Base-by-base conservation (phyloP, 2,888 invertebrate genomes). In the Zeuzera pyrina region DNA sequence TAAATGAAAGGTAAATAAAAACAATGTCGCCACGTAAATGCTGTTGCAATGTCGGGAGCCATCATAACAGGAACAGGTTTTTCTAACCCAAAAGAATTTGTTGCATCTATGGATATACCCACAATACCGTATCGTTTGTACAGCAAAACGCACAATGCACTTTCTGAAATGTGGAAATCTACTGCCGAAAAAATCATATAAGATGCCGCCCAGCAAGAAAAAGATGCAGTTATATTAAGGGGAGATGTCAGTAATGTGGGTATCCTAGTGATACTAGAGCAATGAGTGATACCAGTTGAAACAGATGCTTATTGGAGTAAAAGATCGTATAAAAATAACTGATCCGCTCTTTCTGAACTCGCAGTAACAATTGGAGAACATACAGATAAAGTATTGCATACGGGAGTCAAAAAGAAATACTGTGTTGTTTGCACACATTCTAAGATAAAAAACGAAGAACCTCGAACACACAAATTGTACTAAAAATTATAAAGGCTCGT, bases 331-430 rank as follows among this genome's bases (percentile, higher is more conserved):
- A 41, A 40, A 36, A 38, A 21, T 10, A 38, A 43, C 30, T 43
- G 43, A 37, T 41, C 41, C 13, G 44, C 43, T 3, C 21, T 39
- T 11, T 44, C 47, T 31, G 43, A 41, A 13, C 29, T 22, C 27
- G 39, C 43, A 31, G 42, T 44, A 3, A 47, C 44, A 11, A 42
- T 44, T 13, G 46, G 39, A 15, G 33, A 40, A 24, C 8, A 40
- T 19, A 39, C 36, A 12, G 36, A 39, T 13, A 44, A 43, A 34
- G 40, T 47, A 1, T 29, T 47, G 10, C 24, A 43, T 26, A 39
- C 42, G 14, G 41, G 32, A 3, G 43, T 42, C 2, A 29, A 31
- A 3, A 41, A 43, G 15, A 43, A 44, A 42, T 38, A 46, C 34
- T 43, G 46, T 15, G 35, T 38, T 5, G 39, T 39, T 11, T 46